Evolutionary conservation across 2,797 vertebrate genomes (phyloP), one percentile per base, ranked within the genome.

Genomic region (Peromyscus melanophrys): DNA sequence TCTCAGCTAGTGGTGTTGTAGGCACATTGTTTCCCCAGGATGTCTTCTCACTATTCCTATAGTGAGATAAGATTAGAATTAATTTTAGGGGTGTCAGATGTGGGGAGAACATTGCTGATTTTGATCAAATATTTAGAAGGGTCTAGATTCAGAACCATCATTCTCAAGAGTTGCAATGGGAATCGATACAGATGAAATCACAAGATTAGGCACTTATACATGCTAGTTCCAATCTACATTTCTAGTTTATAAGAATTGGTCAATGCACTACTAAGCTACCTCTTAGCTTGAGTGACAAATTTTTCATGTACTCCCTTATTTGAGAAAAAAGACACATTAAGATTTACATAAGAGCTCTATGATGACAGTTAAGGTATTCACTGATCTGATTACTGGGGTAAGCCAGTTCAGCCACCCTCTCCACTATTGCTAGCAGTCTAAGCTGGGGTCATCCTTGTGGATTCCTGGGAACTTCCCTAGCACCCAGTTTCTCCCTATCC

Each of bases 221-320:
- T 73, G 13, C 27, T 77, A 90, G 17, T 13, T 87, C 10, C 16
- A 92, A 93, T 77, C 27, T 12, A 75, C 82, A 67, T 46, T 86
- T 78, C 31, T 83, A 69, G 52, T 69, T 87, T 89, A 9, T 89
- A 92, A 92, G 76, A 21, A 37, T 76, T 71, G 88, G 37, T 19
- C 52, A 83, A 2, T 9, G 8, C 5, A 65, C 71, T 61, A 92
- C 37, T 63, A 71, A 43, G 0, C 21, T 43, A 52, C 17, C 71
- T 13, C 17, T 89, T 82, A 82, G 17, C 0, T 77, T 94, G n/a
- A 59, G 4, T 77, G 46, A 73, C 2, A 57, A 49, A 65, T 57
- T 87, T 96, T 96, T 69, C 11, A 75, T 49, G 31, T 16, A 6
- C 14, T 81, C 37, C 21, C 14, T 12, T 91, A 13, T 86, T 87